A percentile compares a stretch with the other conserved stretches of the same genome.
Conservation (phyloP, 2,888 invertebrate species). For the Andricus curvator region DNA sequence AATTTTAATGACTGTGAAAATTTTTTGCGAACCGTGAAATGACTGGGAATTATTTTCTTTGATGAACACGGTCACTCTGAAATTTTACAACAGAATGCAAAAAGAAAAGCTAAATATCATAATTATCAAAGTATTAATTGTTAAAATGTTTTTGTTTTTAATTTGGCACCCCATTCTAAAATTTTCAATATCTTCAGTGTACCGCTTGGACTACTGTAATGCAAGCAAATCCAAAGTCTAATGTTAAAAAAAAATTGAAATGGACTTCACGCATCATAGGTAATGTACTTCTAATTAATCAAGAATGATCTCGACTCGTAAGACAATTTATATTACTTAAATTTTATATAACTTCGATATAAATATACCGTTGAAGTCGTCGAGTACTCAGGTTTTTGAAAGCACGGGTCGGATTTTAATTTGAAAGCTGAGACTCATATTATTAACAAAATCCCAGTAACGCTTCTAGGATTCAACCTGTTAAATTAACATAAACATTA, state of each 20-base stretch:
- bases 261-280: neutral
- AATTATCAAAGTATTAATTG: no score
- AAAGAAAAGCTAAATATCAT: no score
- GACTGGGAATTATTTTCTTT: no score
- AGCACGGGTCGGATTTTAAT: neutral
- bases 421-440: neutral
- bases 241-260: neutral
- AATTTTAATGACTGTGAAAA: no score
- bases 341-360: constrained; percentile 3
- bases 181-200: no score
- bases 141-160: no score
- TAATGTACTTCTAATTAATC: constrained; percentile 6
- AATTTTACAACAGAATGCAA: no score
- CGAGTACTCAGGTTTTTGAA: constrained; percentile 11
- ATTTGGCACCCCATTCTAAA: no score
- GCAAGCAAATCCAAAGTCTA: constrained; percentile 14
- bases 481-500: no score
- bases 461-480: neutral
- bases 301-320: neutral
- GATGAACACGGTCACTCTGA: no score
- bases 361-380: constrained; percentile 11
- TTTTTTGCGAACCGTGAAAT: no score
- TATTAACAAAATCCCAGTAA: neutral
- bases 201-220: neutral
- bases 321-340: constrained; percentile 16